phyloP scores from a whole-genome alignment of 2,888 invertebrate species.

The Orthosia gracilis region DNA sequence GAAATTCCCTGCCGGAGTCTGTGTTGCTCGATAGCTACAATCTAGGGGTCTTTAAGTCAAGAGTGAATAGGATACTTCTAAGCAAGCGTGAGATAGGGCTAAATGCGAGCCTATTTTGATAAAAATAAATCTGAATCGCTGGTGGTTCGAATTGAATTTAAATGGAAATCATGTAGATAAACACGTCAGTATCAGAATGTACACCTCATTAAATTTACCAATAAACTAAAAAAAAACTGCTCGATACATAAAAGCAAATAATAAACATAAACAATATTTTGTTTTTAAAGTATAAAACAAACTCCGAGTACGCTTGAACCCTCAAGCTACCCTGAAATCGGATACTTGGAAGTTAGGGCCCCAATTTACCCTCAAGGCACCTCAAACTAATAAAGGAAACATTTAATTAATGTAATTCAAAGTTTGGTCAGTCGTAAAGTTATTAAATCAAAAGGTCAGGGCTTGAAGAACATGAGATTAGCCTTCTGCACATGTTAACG shows the following conservation, averaged over 20 bases:
- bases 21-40: no score
- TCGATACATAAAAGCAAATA: conserved; percentile 41
- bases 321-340: conserved; percentile 49
- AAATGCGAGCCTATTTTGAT: no score
- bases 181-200: neutral
- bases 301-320: conserved; percentile 42
- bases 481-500: conserved; percentile 76
- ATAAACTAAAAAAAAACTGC: conserved; percentile 18
- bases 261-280: conserved; percentile 37
- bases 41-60: no score
- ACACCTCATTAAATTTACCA: conserved; percentile 8
- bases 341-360: conserved; percentile 53
- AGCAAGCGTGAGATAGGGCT: no score
- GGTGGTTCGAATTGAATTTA: neutral
- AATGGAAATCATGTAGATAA: neutral
- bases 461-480: conserved; percentile 73
- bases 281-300: conserved; percentile 50
- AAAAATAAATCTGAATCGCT: neutral
- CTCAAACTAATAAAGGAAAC: conserved; percentile 71
- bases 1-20: no score
- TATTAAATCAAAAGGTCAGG: conserved; percentile 77
- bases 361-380: conserved; percentile 62
- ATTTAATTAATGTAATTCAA: conserved; percentile 73
- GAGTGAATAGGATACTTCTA: no score
- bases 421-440: conserved; percentile 74